phyloP scores from a whole-genome alignment of 2,113 vertebrate species.

The Pongo abelii region DNA sequence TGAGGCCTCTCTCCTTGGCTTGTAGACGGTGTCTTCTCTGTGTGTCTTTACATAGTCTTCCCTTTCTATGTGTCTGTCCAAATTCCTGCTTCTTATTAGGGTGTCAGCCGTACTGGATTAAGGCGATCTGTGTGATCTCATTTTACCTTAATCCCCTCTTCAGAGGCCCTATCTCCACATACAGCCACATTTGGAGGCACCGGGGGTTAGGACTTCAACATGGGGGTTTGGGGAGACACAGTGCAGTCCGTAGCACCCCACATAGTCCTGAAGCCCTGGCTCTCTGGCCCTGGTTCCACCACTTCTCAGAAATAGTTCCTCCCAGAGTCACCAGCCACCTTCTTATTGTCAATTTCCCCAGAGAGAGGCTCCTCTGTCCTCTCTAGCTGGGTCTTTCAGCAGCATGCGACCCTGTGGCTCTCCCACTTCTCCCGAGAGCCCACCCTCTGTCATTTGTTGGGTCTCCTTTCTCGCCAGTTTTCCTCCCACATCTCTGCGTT shows the following conservation, averaged over 20 bases:
- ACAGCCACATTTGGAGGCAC: not conserved
- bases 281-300: not conserved
- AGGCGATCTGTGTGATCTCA: not conserved
- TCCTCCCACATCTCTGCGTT: not conserved
- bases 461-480: not conserved
- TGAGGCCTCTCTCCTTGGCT: not conserved
- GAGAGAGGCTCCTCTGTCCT: not conserved
- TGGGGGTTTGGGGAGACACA: not conserved
- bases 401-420: not conserved
- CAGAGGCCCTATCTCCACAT: not conserved
- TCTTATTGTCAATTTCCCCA: not conserved
- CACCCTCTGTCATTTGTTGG: too few relatives aligned
- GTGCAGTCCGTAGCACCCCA: not conserved
- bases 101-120: too few relatives aligned
- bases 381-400: not conserved
- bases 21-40: accelerated
- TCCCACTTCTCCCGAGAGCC: not conserved
- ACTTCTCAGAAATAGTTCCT: not conserved
- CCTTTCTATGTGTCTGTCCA: not conserved
- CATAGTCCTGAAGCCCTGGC: too few relatives aligned
- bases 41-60: not conserved
- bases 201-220: not conserved
- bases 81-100: not conserved
- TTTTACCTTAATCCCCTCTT: not conserved
- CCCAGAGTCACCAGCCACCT: not conserved